Base-by-base conservation (phyloP, 2,888 invertebrate species). In the Endomychus coccineus region DNA sequence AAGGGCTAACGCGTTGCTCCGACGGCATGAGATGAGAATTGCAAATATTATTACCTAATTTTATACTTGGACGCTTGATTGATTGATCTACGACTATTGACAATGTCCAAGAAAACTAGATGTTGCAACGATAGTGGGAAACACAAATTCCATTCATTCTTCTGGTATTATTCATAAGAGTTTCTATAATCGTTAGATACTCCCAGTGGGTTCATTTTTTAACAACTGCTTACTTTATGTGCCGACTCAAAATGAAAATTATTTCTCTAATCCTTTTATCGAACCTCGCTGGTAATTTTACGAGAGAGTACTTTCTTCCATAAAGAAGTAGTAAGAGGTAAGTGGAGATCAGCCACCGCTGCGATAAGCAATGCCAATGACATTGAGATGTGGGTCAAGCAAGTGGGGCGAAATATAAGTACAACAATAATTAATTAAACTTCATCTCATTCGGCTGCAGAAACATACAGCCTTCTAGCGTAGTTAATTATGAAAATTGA, bases 291-390 rank as follows among this genome's bases (percentile, higher is more conserved):
- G 29, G 28, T 19, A 13, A 35, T 25, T 13, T 24, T 16, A 14
- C 23, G 11, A 34, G 41, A 43, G 43, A 41, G 39, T 40, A 29
- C 38, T 27, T 28, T 40, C 42, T 39, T 29, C 34, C 14, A n/a
- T n/a, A n/a, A n/a, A n/a, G n/a, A n/a, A n/a, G 42, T 36, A 41
- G 40, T 42, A 45, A 31, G 19, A 27, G 19, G 23, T 22, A 16
- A 30, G 6, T 17, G 21, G 17, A 16, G 38, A 33, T 34, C 38
- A 32, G 42, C 32, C 39, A 48, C 50, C 49, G 46, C 40, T 46
- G 36, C 30, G 35, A 33, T 49, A 46, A 55, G 51, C 50, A 51
- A 52, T 57, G 59, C 57, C 59, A 59, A 57, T 59, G 59, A 59
- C 59, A 59, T 57, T 58, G 55, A 42, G 36, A 51, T 54, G 49